Evolutionary conservation across 2,113 vertebrate genomes (phyloP).

Genomic region (Ctenomys sociabilis): DNA sequence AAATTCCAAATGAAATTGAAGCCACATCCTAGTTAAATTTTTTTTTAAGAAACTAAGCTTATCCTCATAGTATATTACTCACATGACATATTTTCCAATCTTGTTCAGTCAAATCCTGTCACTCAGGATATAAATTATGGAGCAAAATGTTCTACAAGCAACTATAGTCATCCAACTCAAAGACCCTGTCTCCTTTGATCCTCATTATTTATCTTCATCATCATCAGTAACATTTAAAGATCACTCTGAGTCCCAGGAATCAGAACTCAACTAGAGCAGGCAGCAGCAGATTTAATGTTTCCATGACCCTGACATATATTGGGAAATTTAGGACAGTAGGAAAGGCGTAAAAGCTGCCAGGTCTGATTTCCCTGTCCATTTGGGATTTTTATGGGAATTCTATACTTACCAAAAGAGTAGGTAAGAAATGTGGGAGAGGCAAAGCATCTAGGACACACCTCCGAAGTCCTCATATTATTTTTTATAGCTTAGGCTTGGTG

Average conservation of each 20-base stretch:
- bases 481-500: neutral
- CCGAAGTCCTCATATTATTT: neutral
- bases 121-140: neutral
- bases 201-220: neutral
- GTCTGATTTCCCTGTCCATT: neutral
- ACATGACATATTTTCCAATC: neutral
- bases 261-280: neutral
- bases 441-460: neutral
- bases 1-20: constrained; percentile 54
- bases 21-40: constrained; percentile 53
- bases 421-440: neutral
- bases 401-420: neutral
- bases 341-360: neutral
- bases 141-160: neutral
- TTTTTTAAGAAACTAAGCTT: constrained; percentile 34
- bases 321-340: neutral
- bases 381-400: neutral
- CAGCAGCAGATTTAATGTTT: neutral
- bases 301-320: neutral
- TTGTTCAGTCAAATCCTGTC: constrained; percentile 31
- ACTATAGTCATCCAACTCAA: neutral
- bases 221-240: neutral
- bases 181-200: neutral
- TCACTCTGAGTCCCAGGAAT: neutral
- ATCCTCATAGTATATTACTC: neutral